A percentile compares a stretch with the other conserved stretches of the same genome.
These are phyloP conservation scores for Gambusia holbrooki DNA, from an alignment of 2,113 vertebrate genomes.

Conservation along the genomic window DNA sequence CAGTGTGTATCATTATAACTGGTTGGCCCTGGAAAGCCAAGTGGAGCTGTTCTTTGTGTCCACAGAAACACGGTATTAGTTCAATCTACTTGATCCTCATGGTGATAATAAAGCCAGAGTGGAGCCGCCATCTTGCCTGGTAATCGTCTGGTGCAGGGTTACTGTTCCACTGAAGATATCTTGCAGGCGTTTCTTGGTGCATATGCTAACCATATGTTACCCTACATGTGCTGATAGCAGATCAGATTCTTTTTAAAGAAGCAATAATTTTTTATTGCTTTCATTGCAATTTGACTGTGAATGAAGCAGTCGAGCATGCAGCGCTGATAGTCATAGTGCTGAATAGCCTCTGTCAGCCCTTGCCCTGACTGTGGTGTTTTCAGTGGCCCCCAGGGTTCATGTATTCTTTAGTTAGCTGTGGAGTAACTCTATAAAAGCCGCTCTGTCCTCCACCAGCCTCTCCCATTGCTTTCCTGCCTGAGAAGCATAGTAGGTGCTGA, in stretches of 20 bases:
- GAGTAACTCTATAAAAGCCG: constrained; percentile 70
- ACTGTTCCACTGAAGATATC: constrained; percentile 42
- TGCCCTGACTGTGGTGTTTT: constrained; percentile 43
- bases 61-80: constrained; percentile 54
- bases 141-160: constrained; percentile 62
- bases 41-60: constrained; percentile 20
- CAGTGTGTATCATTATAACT: not conserved
- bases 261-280: not conserved
- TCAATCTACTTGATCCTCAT: constrained; percentile 61
- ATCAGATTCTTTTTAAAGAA: constrained; percentile 17
- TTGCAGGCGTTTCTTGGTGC: constrained; percentile 21
- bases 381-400: constrained; percentile 64
- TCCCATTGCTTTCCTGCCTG: constrained; percentile 39
- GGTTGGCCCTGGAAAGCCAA: not conserved
- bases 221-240: constrained; percentile 12
- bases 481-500: constrained; percentile 63
- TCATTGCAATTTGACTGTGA: constrained; percentile 39
- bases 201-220: constrained; percentile 36
- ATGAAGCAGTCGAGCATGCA: constrained; percentile 51
- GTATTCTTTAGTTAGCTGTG: constrained; percentile 72
- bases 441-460: constrained; percentile 63
- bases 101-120: constrained; percentile 67
- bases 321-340: constrained; percentile 37
- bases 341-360: constrained; percentile 43
- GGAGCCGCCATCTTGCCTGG: constrained; percentile 49